phyloP scores from a whole-genome alignment of 1,140 invertebrate species.

The Hylyphantes graminicola region DNA sequence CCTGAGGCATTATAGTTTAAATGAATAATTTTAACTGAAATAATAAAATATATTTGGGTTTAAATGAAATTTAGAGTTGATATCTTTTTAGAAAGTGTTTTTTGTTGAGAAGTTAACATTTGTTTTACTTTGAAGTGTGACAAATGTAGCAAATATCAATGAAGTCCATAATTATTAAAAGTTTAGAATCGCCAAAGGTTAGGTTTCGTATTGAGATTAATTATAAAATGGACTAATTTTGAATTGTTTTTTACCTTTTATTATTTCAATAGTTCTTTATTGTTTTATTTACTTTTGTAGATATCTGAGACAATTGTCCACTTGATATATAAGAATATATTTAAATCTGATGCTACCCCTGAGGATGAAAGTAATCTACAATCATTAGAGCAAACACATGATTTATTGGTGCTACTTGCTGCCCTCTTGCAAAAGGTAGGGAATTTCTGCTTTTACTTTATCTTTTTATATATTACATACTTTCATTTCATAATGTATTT shows the following conservation, averaged over 20 bases:
- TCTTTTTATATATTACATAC: not conserved
- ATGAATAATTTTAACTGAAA: too few relatives aligned
- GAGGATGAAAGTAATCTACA: slow-evolving; percentile 1
- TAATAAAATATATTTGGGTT: too few relatives aligned
- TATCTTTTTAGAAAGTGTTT: too few relatives aligned
- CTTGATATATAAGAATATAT: slow-evolving; percentile 39
- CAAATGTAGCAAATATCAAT: too few relatives aligned
- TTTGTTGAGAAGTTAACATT: too few relatives aligned
- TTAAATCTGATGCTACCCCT: not conserved
- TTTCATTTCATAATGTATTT: too few relatives aligned
- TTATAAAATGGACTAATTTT: not conserved
- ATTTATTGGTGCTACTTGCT: slow-evolving; percentile 55
- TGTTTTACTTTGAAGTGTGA: too few relatives aligned
- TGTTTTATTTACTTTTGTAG: slow-evolving; percentile 26
- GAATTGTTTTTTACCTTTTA: too few relatives aligned
- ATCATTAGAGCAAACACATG: slow-evolving; percentile 44
- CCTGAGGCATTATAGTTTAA: too few relatives aligned
- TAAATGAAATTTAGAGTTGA: too few relatives aligned
- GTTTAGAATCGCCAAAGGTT: too few relatives aligned
- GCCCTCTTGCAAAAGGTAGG: slow-evolving; percentile 46
- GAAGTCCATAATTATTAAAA: too few relatives aligned
- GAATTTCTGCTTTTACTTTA: not conserved
- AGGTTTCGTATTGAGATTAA: not conserved
- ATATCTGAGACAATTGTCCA: slow-evolving; percentile 39
- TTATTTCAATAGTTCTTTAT: not conserved